Base-by-base conservation (phyloP, 2,888 invertebrate species). In the Torymus aiolomorphi region DNA sequence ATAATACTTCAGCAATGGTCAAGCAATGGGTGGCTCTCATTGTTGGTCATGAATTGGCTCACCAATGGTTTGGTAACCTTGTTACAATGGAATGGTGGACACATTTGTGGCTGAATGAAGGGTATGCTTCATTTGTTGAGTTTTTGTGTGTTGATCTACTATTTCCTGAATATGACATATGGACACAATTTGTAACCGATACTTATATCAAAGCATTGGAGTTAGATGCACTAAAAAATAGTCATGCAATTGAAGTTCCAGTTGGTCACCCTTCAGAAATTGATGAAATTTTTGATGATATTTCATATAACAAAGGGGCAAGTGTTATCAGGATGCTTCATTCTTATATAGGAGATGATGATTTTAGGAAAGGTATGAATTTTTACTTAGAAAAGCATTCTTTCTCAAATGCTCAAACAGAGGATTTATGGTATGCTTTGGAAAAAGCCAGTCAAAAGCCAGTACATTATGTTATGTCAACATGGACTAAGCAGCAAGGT, bases 21-120 rank as follows among this genome's bases (percentile, higher is more conserved):
- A 95, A 96, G 85, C 97, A 97, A 88, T 95, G 94, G 91, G 96
- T 98, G 85, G 97, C 98, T 0, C 91, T 97, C 20, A 96, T 97
- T 0, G 95, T 96, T 24, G 95, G 95, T 0, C 98, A 99, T 90
- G 98, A 99, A 90, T 91, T 99, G 70, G 97, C 98, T 2, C 98
- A 98, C 91, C 97, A 98, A 90, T 99, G 99, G 98, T 99, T 99
- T 91, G 99, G 98, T 10, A 98, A 98, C 90, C 93, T 98, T 65
- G 98, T 98, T 1, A 98, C 98, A 31, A 98, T 98, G 98, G 97
- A 97, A 90, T 98, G 97, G 97, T 98, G 98, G 98, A 97, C 97
- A 1, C 96, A 98, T 91, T 91, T 97, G 52, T 98, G 98, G 98
- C 91, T 98, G 54, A 98, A 98, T 90, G 98, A 98, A 90, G 98